These are phyloP conservation scores for Liparis tanakae DNA, from an alignment of 2,797 vertebrate species.

Conservation along the genomic window DNA sequence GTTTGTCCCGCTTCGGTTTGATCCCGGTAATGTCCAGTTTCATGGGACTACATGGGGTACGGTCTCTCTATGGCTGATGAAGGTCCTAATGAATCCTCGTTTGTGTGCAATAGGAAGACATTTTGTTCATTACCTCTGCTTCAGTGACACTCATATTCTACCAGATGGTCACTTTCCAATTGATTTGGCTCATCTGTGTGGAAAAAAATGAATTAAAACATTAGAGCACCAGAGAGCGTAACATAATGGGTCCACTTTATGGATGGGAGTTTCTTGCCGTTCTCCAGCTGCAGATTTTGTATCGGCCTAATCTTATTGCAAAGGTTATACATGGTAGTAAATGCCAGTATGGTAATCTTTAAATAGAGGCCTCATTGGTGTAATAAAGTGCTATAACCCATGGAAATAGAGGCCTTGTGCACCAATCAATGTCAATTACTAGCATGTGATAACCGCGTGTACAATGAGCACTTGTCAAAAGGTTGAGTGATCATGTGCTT, in stretches of 20 bases:
- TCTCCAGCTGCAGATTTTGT: slow-evolving; percentile 79
- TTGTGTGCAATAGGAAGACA: slow-evolving; percentile 79
- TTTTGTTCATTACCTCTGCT: slow-evolving; percentile 88
- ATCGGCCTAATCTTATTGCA: slow-evolving; percentile 83
- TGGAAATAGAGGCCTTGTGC: slow-evolving; percentile 61
- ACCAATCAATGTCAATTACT: slow-evolving; percentile 62
- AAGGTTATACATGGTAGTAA: slow-evolving; percentile 86
- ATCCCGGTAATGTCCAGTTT: slow-evolving; percentile 40
- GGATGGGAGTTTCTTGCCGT: slow-evolving; percentile 78
- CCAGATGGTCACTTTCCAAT: slow-evolving; percentile 93
- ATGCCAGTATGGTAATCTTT: slow-evolving; percentile 81
- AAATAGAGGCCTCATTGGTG: slow-evolving; percentile 79
- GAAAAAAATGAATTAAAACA: slow-evolving; percentile 84
- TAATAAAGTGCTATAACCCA: slow-evolving; percentile 69
- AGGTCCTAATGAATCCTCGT: slow-evolving; percentile 79
- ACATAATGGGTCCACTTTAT: slow-evolving; percentile 81
- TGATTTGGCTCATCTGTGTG: slow-evolving; percentile 86
- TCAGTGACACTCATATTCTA: slow-evolving; percentile 81
- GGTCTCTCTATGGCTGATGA: slow-evolving; percentile 67
- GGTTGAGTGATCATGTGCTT: slow-evolving; percentile 35
- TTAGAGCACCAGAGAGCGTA: slow-evolving; percentile 85
- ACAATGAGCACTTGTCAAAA: slow-evolving; percentile 47
- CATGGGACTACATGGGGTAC: slow-evolving; percentile 37
- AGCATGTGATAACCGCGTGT: slow-evolving; percentile 45
- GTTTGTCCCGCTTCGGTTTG: slow-evolving; percentile 27